Base-by-base conservation (phyloP, 2,113 vertebrate genomes). In the Terrapene triunguis region DNA sequence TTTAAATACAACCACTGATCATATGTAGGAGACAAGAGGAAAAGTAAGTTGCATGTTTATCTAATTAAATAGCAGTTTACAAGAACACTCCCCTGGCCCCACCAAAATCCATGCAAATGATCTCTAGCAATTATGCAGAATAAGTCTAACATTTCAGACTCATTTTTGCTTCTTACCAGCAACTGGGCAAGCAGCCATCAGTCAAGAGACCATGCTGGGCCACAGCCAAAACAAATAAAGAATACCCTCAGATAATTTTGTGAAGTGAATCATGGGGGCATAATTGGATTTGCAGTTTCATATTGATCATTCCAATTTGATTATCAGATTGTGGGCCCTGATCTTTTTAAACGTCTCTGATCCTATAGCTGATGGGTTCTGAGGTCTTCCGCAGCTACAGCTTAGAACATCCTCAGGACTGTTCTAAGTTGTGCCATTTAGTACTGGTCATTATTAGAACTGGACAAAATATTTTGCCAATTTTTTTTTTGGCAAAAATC, bases 231-330 rank as follows among this genome's bases (percentile, higher is more conserved):
- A 82, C 44, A 93, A 95, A 82, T 6, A 89, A 51, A 76, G 95
- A 93, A 96, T 96, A 96, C 87, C 85, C 90, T 96, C 21, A 25
- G 65, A 69, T 84, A 83, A 42, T 90, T 93, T 82, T 17, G 78
- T 84, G 38, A 85, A 82, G 29, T 38, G 48, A 93, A 90, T 94
- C 51, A 80, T 82, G 51, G 48, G n/a, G 80, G 8, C 22, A 42
- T 86, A 88, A 93, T 95, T 53, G 85, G 53, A 38, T 94, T 97
- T 90, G 92, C 74, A 78, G 47, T 83, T 93, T 57, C 22, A 1
- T 84, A 86, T 80, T 90, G 85, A 93, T 93, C 0, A 0, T 38
- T 72, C 55, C 35, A 88, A 38, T 80, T 84, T 85, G 90, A 22
- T 32, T 91, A 55, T 91, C 25, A 47, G 38, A 76, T 76, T 76